Evolutionary conservation across 2,888 invertebrate species (phyloP).

Genomic region (Hirtodrosophila cameraria): DNA sequence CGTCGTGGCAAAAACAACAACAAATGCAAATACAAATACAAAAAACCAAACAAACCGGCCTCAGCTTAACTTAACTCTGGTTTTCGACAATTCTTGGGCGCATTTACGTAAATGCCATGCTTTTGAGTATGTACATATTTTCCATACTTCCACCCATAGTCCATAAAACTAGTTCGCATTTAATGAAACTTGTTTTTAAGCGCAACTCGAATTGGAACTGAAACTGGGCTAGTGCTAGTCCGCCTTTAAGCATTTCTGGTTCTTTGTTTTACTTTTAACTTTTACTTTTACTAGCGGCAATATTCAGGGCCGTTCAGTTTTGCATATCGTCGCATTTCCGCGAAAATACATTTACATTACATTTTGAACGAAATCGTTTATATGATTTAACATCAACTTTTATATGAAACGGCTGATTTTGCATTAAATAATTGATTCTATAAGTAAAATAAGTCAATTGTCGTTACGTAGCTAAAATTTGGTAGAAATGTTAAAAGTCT

Average conservation of each 20-base stretch:
- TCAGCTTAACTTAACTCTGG: neutral
- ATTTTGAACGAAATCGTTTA: too few species aligned
- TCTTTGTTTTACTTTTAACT: conserved; percentile 18
- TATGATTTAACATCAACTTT: too few species aligned
- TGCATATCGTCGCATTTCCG: too few species aligned
- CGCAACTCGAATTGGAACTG: conserved; percentile 17
- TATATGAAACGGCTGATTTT: too few species aligned
- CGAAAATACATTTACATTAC: too few species aligned
- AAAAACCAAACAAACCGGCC: conserved; percentile 50
- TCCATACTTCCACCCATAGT: neutral
- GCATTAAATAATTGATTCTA: too few species aligned
- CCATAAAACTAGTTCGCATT: conserved; percentile 17
- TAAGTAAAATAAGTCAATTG: too few species aligned
- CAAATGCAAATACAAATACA: conserved; percentile 12
- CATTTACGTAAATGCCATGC: conserved; percentile 46
- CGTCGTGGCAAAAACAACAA: conserved; percentile 33
- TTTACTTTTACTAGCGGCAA: conserved; percentile 49
- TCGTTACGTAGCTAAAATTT: too few species aligned
- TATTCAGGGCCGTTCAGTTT: conserved; percentile 50
- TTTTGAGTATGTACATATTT: neutral
- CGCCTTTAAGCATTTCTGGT: conserved; percentile 31
- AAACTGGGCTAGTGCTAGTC: conserved; percentile 27
- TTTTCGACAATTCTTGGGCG: conserved; percentile 46
- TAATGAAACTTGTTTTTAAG: conserved; percentile 33
- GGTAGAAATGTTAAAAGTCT: too few species aligned